Evolutionary conservation across 2,888 invertebrate genomes (phyloP).

Genomic region (Digitonthophagus gazella): DNA sequence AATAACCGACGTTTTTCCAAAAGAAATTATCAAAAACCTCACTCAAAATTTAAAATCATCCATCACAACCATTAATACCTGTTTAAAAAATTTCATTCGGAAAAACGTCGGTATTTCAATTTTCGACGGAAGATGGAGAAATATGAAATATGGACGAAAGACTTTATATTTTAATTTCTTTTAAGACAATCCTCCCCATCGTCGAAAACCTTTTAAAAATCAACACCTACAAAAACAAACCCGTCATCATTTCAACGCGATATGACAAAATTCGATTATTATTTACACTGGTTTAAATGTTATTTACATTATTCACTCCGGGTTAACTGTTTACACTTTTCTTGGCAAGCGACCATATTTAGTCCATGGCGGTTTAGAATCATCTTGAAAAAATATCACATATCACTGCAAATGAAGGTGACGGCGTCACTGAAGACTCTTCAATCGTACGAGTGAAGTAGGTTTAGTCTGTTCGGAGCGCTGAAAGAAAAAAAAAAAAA

Average conservation of each 20-base stretch:
- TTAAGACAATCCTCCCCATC: too few species aligned
- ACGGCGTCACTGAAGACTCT: background rate
- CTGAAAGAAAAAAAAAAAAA: slow-evolving; percentile 41
- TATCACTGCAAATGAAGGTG: slow-evolving; percentile 32
- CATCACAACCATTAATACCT: slow-evolving; percentile 16
- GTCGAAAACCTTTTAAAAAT: background rate
- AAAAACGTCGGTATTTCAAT: background rate
- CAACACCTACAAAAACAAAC: background rate
- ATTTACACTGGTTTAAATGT: background rate
- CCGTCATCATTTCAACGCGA: background rate
- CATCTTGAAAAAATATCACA: slow-evolving; percentile 47
- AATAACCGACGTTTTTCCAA: background rate
- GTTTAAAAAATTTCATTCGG: background rate
- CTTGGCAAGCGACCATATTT: background rate
- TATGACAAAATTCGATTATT: slow-evolving; percentile 3
- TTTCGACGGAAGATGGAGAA: too few species aligned
- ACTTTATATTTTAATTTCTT: too few species aligned
- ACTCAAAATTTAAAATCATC: background rate
- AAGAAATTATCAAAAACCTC: background rate
- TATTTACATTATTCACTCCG: background rate
- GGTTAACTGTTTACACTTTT: slow-evolving; percentile 1
- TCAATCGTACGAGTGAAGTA: slow-evolving; percentile 26
- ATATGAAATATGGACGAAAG: background rate
- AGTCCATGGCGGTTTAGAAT: slow-evolving; percentile 26
- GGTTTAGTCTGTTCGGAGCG: slow-evolving; percentile 38